Conservation (phyloP, 2,888 invertebrate genomes). For the Drosophila kuntzei region DNA sequence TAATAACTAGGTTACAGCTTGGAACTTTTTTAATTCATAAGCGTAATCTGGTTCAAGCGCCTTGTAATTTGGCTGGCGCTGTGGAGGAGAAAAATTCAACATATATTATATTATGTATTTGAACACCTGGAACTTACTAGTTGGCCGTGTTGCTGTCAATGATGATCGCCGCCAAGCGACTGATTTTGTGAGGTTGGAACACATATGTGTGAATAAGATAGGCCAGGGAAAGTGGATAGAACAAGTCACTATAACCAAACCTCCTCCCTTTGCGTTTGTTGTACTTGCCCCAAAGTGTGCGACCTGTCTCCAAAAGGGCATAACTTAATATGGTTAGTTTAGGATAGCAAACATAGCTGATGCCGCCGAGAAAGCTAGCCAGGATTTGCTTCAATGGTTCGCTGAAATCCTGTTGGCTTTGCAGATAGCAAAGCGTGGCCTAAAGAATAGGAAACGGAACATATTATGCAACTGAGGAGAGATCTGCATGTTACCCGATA, state of each 20-base stretch:
- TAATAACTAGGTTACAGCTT: not conserved
- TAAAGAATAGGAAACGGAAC: constrained; percentile 15
- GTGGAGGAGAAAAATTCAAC: not conserved
- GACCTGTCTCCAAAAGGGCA: constrained; percentile 60
- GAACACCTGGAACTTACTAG: constrained; percentile 44
- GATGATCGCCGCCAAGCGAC: constrained; percentile 39
- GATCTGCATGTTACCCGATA: constrained; percentile 72
- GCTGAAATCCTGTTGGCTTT: constrained; percentile 11
- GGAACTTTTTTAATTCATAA: too few relatives aligned
- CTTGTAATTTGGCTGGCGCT: constrained; percentile 43
- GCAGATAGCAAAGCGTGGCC: constrained; percentile 68
- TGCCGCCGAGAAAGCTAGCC: constrained; percentile 76
- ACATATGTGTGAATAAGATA: constrained; percentile 59
- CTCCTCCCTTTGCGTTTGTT: constrained; percentile 11
- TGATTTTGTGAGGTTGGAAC: constrained; percentile 36
- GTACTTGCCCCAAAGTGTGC: constrained; percentile 55
- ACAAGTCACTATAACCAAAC: constrained; percentile 39
- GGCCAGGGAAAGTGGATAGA: constrained; percentile 40
- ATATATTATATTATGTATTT: too few relatives aligned
- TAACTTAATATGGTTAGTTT: constrained; percentile 70
- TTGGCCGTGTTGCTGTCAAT: constrained; percentile 51
- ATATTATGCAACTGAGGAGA: not conserved
- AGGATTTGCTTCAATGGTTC: constrained; percentile 53
- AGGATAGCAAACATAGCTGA: constrained; percentile 69
- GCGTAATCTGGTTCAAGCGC: constrained; percentile 37